These are phyloP conservation scores for Myrmophylax atrothorax DNA, from an alignment of 2,113 vertebrate genomes.

Conservation along the genomic window DNA sequence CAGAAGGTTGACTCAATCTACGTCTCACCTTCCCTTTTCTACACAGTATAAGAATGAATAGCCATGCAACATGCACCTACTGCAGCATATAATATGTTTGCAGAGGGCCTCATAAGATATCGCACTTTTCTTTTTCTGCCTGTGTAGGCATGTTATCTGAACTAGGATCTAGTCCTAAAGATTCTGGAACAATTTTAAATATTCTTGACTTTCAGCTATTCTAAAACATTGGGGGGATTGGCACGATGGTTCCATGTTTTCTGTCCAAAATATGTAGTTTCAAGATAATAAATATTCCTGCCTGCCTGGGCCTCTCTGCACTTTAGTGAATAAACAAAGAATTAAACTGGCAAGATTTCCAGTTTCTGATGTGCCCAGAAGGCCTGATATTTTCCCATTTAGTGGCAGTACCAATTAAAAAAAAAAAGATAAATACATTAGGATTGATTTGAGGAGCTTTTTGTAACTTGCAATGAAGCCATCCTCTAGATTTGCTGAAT, in stretches of 20 bases:
- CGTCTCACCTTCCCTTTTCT: not conserved
- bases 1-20: not conserved
- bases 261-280: not conserved
- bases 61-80: no score
- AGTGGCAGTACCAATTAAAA: not conserved
- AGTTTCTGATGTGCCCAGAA: not conserved
- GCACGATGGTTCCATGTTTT: not conserved
- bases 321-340: not conserved
- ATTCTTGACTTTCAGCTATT: not conserved
- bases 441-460: not conserved
- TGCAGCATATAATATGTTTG: accelerated
- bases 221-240: not conserved
- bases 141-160: accelerated
- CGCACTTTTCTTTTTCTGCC: not conserved
- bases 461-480: not conserved
- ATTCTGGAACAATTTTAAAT: not conserved
- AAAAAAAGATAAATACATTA: not conserved
- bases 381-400: not conserved
- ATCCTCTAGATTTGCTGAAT: not conserved
- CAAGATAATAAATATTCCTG: not conserved
- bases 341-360: not conserved
- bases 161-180: not conserved
- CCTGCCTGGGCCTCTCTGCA: not conserved
- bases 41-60: not conserved
- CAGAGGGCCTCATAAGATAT: not conserved